phyloP scores from a whole-genome alignment of 1,140 invertebrate species.

The Nautilus pompilius region DNA sequence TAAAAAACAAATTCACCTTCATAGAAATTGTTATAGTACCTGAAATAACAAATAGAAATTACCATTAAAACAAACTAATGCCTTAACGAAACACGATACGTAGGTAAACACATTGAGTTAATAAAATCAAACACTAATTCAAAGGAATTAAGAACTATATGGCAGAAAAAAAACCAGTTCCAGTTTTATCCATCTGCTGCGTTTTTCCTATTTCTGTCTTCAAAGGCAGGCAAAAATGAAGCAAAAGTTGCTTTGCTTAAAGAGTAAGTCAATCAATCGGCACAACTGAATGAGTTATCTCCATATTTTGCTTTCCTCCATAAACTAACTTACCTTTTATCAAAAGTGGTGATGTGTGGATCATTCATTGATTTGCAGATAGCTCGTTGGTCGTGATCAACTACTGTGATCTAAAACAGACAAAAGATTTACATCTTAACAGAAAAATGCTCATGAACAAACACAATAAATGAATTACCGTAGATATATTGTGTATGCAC shows the following conservation, averaged over 20 bases:
- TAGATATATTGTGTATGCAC: too few relatives aligned
- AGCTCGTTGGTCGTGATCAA: conserved; percentile 24
- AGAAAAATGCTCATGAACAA: neutral
- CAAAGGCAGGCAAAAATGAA: conserved; percentile 20
- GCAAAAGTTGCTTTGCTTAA: too few relatives aligned
- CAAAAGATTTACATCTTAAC: neutral
- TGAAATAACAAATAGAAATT: conserved; percentile 15
- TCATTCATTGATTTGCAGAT: conserved; percentile 35
- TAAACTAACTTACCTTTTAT: conserved; percentile 23
- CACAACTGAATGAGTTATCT: too few relatives aligned
- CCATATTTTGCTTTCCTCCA: too few relatives aligned
- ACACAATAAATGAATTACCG: too few relatives aligned
- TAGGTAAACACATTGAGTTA: neutral
- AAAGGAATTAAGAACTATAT: neutral
- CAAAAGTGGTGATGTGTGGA: conserved; percentile 36
- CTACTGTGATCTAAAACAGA: conserved; percentile 23
- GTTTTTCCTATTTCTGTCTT: conserved; percentile 25
- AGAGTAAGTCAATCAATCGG: too few relatives aligned
- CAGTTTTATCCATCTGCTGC: conserved; percentile 31
- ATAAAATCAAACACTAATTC: too few relatives aligned
- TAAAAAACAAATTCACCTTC: conserved; percentile 39
- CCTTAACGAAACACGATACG: neutral
- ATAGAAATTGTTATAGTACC: conserved; percentile 32
- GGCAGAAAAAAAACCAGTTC: neutral
- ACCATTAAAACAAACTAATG: neutral